These are phyloP conservation scores for Malurus alboscapulatus DNA, from an alignment of 2,113 vertebrate species.

Conservation along the genomic window DNA sequence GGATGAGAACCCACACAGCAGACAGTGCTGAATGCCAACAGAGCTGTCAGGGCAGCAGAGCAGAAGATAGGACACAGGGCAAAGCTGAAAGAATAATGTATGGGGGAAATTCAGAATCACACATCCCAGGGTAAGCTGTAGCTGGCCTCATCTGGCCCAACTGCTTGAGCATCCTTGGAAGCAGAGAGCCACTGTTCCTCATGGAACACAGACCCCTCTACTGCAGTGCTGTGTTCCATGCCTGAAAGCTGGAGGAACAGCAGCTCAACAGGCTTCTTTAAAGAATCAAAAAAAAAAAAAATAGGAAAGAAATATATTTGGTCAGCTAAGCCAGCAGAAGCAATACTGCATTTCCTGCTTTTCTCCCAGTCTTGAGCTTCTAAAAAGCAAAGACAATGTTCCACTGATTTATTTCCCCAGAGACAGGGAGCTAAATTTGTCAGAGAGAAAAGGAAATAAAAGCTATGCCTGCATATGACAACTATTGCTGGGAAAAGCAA, in stretches of 20 bases:
- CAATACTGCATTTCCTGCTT: not conserved
- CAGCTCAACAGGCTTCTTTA: not conserved
- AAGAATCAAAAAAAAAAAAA: not conserved
- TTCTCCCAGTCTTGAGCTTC: not conserved
- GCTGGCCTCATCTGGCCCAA: not conserved
- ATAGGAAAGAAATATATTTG: not conserved
- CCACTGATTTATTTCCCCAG: constrained; percentile 29
- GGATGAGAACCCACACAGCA: not conserved
- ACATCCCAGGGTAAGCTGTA: not conserved
- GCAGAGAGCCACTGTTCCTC: not conserved
- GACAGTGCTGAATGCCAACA: not conserved
- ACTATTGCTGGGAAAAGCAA: not conserved
- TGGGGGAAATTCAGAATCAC: not conserved
- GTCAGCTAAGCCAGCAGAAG: not conserved
- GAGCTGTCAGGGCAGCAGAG: not conserved
- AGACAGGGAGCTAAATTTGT: not conserved
- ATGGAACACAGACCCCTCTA: not conserved
- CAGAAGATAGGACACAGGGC: not conserved
- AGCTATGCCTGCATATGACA: not conserved
- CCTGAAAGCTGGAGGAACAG: not conserved
- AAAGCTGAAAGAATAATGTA: not conserved
- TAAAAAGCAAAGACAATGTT: not conserved
- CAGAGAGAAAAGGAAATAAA: constrained; percentile 5
- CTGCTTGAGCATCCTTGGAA: not conserved
- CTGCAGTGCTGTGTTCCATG: not conserved